Conservation (phyloP, 2,888 invertebrate species). For the Platycheirus rosarum region DNA sequence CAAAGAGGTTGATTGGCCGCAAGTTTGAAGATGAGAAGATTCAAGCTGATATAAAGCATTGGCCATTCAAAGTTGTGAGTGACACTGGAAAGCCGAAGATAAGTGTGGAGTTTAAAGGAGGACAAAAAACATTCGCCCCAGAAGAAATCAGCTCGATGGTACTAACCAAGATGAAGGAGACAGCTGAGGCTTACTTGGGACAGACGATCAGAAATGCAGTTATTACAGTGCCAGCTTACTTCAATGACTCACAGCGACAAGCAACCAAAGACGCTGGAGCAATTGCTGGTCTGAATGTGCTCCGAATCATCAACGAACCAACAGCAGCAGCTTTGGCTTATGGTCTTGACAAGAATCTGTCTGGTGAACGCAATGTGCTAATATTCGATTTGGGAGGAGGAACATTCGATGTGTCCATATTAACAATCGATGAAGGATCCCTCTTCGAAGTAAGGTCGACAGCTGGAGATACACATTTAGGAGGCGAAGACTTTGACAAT, state of each 20-base stretch:
- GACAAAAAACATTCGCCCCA: constrained; percentile 93
- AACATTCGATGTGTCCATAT: constrained; percentile 95
- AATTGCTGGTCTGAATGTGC: constrained; percentile 94
- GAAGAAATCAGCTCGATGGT: constrained; percentile 97
- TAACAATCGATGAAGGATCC: constrained; percentile 94
- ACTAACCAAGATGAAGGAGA: constrained; percentile 96
- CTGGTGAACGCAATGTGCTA: constrained; percentile 90
- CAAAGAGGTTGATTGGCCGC: constrained; percentile 95
- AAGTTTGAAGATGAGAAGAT: constrained; percentile 92
- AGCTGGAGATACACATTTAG: constrained; percentile 97
- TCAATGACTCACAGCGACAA: constrained; percentile 94
- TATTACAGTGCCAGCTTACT: constrained; percentile 95
- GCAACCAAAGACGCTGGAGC: constrained; percentile 97
- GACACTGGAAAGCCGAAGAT: constrained; percentile 92
- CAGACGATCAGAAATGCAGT: constrained; percentile 93
- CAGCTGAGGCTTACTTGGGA: constrained; percentile 94
- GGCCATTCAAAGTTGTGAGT: constrained; percentile 94
- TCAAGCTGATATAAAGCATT: constrained; percentile 96
- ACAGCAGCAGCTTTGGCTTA: constrained; percentile 96
- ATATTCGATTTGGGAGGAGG: constrained; percentile 87
- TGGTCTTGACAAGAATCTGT: constrained; percentile 91
- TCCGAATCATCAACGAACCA: constrained; percentile 96
- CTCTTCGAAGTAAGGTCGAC: constrained; percentile 97
- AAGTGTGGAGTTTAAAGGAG: constrained; percentile 93
- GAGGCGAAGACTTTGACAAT: constrained; percentile 96